Conservation (phyloP, 2,888 invertebrate genomes). For the Chrysolina oricalcia region DNA sequence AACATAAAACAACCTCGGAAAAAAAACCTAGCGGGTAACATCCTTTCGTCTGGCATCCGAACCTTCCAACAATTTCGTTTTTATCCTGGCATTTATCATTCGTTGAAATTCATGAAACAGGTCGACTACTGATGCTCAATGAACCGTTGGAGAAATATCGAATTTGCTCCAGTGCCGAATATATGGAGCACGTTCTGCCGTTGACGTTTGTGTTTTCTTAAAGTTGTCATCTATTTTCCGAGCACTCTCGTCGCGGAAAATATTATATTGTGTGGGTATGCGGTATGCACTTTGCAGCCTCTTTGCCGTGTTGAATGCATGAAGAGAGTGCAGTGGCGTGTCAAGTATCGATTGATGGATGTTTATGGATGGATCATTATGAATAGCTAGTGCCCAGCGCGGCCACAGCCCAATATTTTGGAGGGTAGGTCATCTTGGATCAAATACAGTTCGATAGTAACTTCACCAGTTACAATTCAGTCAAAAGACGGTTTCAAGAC, state of each 20-base stretch:
- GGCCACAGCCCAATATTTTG: too few species aligned
- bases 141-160: constrained; percentile 42
- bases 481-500: too few species aligned
- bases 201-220: constrained; percentile 47
- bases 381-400: too few species aligned
- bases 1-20: too few species aligned
- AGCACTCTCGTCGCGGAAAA: constrained; percentile 30
- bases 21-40: background rate
- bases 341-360: background rate
- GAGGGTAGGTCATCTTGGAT: too few species aligned
- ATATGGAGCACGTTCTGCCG: constrained; percentile 42
- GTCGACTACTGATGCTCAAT: constrained; percentile 31
- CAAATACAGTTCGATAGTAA: too few species aligned
- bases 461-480: too few species aligned
- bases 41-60: background rate
- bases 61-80: background rate
- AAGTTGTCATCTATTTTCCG: constrained; percentile 39
- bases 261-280: constrained; percentile 29
- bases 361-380: too few species aligned
- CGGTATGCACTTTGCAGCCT: constrained; percentile 32
- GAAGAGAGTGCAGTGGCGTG: constrained; percentile 1
- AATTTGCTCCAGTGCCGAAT: constrained; percentile 36
- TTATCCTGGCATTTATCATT: background rate
- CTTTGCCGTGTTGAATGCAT: constrained; percentile 7
- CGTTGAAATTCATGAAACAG: background rate